phyloP scores from a whole-genome alignment of 1,140 invertebrate species.

The Drepana arcuata region DNA sequence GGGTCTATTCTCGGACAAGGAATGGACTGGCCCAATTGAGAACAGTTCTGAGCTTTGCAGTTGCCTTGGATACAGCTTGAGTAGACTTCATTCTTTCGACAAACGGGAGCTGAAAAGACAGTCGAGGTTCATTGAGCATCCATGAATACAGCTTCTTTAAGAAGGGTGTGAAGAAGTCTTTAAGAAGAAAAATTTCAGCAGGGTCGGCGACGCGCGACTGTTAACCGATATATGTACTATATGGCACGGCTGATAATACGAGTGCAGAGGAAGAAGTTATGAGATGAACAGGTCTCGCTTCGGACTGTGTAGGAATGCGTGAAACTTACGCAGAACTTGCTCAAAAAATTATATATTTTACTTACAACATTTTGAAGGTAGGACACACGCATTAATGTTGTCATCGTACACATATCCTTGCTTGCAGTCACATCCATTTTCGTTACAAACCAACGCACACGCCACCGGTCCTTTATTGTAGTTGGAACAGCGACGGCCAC shows the following conservation, averaged over 20 bases:
- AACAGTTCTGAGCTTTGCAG: slow-evolving; percentile 14
- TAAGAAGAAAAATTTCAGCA: too few relatives aligned
- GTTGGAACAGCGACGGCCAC: slow-evolving; percentile 7
- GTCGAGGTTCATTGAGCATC: too few relatives aligned
- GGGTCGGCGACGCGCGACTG: too few relatives aligned
- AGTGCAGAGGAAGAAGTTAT: too few relatives aligned
- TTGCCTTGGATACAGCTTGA: slow-evolving; percentile 2
- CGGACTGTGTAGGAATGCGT: too few relatives aligned
- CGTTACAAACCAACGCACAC: slow-evolving; percentile 12
- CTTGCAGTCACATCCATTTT: slow-evolving; percentile 23
- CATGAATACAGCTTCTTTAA: too few relatives aligned
- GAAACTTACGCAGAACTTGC: too few relatives aligned
- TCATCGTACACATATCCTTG: slow-evolving; percentile 16
- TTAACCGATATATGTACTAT: too few relatives aligned
- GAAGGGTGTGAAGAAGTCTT: too few relatives aligned
- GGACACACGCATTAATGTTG: slow-evolving; percentile 19
- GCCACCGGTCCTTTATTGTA: neutral
- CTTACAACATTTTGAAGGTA: slow-evolving; percentile 21
- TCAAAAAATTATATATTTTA: slow-evolving; percentile 2
- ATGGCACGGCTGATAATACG: too few relatives aligned
- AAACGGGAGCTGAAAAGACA: slow-evolving; percentile 12
- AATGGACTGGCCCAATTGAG: slow-evolving; percentile 10
- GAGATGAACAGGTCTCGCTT: too few relatives aligned
- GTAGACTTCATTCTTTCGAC: slow-evolving; percentile 15
- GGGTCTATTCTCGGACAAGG: slow-evolving; percentile 1